Evolutionary conservation across 2,888 invertebrate genomes (phyloP), one percentile per base, ranked within the genome.

Genomic region (Netelia melanura): DNA sequence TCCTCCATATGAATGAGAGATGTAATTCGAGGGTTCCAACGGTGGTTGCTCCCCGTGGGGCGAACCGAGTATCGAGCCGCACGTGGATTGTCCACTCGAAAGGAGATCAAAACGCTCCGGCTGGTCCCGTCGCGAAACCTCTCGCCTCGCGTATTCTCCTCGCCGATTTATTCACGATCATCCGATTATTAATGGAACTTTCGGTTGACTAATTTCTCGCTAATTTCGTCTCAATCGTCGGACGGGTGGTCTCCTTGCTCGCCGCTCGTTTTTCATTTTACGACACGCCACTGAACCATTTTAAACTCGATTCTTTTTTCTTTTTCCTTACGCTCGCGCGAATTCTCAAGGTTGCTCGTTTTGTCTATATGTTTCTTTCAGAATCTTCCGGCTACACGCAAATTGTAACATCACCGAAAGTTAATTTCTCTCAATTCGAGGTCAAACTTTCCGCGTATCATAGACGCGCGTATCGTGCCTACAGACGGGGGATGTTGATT

Each of bases 171-270:
- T 82, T 38, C 62, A 58, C 71, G 65, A 77, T 65, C 54, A 71
- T 77, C 52, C 82, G 71, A 72, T 77, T 77, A 82, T 77, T 77
- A 71, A 82, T 82, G 82, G 48, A 67, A 67, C 56, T 72, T 58
- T 61, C 82, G 61, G 48, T 72, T 58, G 56, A 77, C 71, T 72
- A 82, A 82, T 82, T 82, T 67, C 61, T 43, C 25, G 23, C 82
- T 77, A 82, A 82, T 82, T 71, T 67, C 65, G 38, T 67, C 43
- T 61, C 72, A 77, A 82, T 82, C 72, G 72, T 72, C 72, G 61
- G 64, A 67, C 65, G 58, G 77, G 52, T 52, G 77, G 62, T 54
- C 56, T 30, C 64, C 44, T 52, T 3, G 48, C 44, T 62, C 23
- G 17, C 21, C 62, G 68, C 48, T 72, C 79, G 75, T 79, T 74